These are phyloP conservation scores for Perizoma affinitatum DNA, from an alignment of 2,888 invertebrate species.

Conservation along the genomic window DNA sequence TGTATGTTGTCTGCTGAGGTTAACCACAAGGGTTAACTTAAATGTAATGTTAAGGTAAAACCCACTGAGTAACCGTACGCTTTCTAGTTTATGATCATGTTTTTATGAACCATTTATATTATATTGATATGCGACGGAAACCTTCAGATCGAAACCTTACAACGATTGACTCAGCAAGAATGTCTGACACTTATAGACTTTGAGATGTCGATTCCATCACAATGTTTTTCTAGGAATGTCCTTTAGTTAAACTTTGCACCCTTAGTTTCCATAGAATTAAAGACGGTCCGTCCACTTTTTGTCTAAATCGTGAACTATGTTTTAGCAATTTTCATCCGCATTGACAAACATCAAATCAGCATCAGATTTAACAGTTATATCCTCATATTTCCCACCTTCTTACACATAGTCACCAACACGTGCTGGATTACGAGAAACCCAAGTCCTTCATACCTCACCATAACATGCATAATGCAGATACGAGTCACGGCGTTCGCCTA, in stretches of 20 bases:
- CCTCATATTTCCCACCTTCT: slow-evolving; percentile 9
- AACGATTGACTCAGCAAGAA: slow-evolving; percentile 23
- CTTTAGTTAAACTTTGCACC: slow-evolving; percentile 2
- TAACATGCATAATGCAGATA: slow-evolving; percentile 39
- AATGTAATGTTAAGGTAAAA: slow-evolving; percentile 27
- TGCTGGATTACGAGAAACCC: slow-evolving; percentile 26
- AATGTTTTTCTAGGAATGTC: not conserved
- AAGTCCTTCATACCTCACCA: slow-evolving; percentile 32
- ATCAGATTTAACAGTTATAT: no score
- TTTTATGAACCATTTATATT: slow-evolving; percentile 13
- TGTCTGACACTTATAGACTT: slow-evolving; percentile 8
- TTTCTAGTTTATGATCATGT: slow-evolving; percentile 24
- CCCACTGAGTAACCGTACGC: slow-evolving; percentile 31
- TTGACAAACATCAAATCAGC: slow-evolving; percentile 10
- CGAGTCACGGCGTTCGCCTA: slow-evolving; percentile 34
- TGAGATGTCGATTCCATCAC: not conserved
- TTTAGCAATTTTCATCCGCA: slow-evolving; percentile 19
- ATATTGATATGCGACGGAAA: slow-evolving; percentile 11
- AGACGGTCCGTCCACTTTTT: slow-evolving; percentile 1
- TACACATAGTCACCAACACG: slow-evolving; percentile 23
- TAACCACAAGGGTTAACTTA: slow-evolving; percentile 35
- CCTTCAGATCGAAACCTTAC: slow-evolving; percentile 12
- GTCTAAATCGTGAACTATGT: slow-evolving; percentile 9
- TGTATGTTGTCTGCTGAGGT: slow-evolving; percentile 16
- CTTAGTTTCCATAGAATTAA: not conserved